Conservation (phyloP, 2,888 invertebrate genomes). For the Sycophila texana region DNA sequence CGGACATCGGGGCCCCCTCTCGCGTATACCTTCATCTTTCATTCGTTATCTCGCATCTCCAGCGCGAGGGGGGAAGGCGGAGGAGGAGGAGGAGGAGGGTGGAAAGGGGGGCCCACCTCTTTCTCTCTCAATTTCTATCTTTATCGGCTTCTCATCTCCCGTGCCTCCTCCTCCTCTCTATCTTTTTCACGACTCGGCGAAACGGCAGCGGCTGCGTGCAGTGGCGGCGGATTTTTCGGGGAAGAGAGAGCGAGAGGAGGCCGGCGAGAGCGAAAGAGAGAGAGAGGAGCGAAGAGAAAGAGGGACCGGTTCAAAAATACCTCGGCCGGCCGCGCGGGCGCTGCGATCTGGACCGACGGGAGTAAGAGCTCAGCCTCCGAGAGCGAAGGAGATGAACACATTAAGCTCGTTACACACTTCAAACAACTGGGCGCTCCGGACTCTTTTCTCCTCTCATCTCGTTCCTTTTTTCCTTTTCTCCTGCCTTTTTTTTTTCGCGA, state of each 20-base stretch:
- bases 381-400: slow-evolving; percentile 40
- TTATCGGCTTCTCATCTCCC: slow-evolving; percentile 47
- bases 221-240: slow-evolving; percentile 28
- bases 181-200: slow-evolving; percentile 51
- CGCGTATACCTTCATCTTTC: slow-evolving; percentile 56
- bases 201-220: slow-evolving; percentile 27
- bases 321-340: slow-evolving; percentile 68
- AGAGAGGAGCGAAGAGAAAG: slow-evolving; percentile 54
- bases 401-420: background rate
- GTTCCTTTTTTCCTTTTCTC: background rate
- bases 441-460: background rate
- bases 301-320: slow-evolving; percentile 75
- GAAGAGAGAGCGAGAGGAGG: slow-evolving; percentile 1
- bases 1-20: slow-evolving; percentile 56
- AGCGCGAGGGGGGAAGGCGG: background rate
- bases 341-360: slow-evolving; percentile 32
- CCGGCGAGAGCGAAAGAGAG: slow-evolving; percentile 45
- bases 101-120: background rate
- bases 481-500: too few species aligned
- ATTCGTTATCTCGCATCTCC: slow-evolving; percentile 56
- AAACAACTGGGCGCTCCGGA: too few species aligned
- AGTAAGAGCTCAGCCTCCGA: slow-evolving; percentile 15
- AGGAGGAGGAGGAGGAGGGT: too few species aligned
- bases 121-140: slow-evolving; percentile 47
- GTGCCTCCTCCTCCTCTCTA: slow-evolving; percentile 49